Evolutionary conservation across 2,113 vertebrate species (phyloP).

Genomic region (Caloenas nicobarica): DNA sequence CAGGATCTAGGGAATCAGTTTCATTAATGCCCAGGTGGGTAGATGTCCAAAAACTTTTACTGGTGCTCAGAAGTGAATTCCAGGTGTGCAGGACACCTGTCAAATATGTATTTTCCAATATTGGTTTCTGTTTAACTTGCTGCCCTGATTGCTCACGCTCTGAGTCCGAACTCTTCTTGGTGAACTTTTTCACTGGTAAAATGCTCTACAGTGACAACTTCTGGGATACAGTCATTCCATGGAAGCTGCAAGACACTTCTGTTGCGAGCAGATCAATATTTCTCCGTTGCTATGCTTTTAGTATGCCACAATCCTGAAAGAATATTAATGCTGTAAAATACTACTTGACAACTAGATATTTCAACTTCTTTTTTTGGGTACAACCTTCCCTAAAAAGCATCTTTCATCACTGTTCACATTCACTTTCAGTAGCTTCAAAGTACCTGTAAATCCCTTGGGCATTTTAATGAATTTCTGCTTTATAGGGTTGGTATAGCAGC

Average conservation of each 20-base stretch:
- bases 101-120: neutral
- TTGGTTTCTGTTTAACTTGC: neutral
- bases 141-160: neutral
- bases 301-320: neutral
- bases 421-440: neutral
- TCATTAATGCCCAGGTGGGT: neutral
- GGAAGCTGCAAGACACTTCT: neutral
- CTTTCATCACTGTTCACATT: neutral
- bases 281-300: neutral
- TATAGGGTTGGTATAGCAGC: neutral
- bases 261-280: neutral
- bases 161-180: neutral
- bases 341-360: neutral
- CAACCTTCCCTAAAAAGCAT: neutral
- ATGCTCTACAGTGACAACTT: neutral
- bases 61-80: neutral
- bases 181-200: neutral
- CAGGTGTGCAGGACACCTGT: neutral
- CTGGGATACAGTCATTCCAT: neutral
- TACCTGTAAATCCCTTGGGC: rapidly evolving
- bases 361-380: neutral
- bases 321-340: neutral
- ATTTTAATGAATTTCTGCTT: neutral
- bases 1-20: neutral
- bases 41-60: neutral